Evolutionary conservation across 2,888 invertebrate genomes (phyloP).

Genomic region (Eulithis prunata): DNA sequence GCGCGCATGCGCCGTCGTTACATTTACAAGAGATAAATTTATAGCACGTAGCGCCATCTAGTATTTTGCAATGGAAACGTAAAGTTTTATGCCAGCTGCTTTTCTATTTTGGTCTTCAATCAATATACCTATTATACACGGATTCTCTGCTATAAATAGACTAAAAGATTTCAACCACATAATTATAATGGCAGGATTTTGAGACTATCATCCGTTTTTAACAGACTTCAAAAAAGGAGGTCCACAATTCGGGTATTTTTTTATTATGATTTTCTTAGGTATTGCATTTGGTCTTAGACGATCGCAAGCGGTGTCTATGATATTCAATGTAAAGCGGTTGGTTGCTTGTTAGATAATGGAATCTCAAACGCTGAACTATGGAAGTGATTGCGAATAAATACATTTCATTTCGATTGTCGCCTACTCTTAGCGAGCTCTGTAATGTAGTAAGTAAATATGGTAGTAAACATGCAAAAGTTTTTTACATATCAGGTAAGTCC

Average conservation of each 20-base stretch:
- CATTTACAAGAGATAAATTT: slow-evolving; percentile 52
- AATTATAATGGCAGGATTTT: neutral
- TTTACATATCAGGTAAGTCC: neutral
- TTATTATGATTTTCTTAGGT: neutral
- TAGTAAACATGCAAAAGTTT: neutral
- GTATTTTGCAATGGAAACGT: slow-evolving; percentile 58
- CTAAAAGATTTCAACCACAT: slow-evolving; percentile 9
- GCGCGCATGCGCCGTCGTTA: slow-evolving; percentile 72
- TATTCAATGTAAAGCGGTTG: neutral
- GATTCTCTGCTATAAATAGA: slow-evolving; percentile 50
- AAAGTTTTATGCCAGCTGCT: slow-evolving; percentile 68
- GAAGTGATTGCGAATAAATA: too few species aligned
- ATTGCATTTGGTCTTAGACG: neutral
- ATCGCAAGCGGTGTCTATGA: neutral
- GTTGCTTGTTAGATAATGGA: neutral
- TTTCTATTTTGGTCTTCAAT: slow-evolving; percentile 69
- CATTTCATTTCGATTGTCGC: too few species aligned
- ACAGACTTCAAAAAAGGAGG: too few species aligned
- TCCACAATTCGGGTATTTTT: too few species aligned
- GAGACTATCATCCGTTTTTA: neutral
- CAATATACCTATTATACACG: slow-evolving; percentile 31
- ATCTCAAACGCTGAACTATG: neutral
- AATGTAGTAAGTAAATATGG: neutral
- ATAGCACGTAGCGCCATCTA: slow-evolving; percentile 74
- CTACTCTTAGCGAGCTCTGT: neutral